Base-by-base conservation (phyloP, 64 coral and sea anemone species). In the Montipora sp. region DNA sequence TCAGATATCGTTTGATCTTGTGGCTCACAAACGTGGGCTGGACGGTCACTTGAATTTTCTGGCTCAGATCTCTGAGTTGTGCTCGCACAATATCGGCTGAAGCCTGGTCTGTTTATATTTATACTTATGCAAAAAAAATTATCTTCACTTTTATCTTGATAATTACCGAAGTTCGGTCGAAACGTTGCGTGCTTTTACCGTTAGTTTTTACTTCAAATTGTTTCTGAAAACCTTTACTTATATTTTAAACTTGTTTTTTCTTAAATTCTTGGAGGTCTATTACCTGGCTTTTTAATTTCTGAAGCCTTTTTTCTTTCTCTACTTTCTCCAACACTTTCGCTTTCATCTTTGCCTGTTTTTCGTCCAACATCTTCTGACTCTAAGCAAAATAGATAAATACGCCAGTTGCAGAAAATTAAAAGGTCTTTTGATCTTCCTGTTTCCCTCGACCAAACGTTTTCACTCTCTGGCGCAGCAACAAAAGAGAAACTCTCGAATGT, bases 271-370 rank as follows among this genome's bases (percentile, higher is more conserved):
- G 74, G 7, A 14, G 19, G 12, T 16, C 12, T 6, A 78, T 14
- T 82, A 98, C 96, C 94, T 95, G 96, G 55, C 94, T 98, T 93
- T 90, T 95, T 36, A 98, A 76, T 87, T 98, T 98, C 75, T 95
- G 73, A 61, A 98, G 91, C 87, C 96, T 77, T 89, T 90, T 98
- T 79, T 98, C 93, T 60, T 95, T 98, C 45, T 95, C 96, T 49
- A 84, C 63, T 58, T 93, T 90, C 50, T 98, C 93, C 22, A 83
- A 55, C 82, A 90, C 93, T 75, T 82, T 95, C 51, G 57, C 88
- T 81, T 94, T 83, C 57, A 93, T 70, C 46, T 88, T 95, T 7
- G 78, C 80, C 51, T 98, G 87, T 48, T 93, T 93, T 79, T 81
- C 96, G 20, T 93, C 66, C 16, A 95, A 59, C 71, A 98, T 75